phyloP scores from a whole-genome alignment of 2,113 vertebrate genomes.

The Lepisosteus osseus region DNA sequence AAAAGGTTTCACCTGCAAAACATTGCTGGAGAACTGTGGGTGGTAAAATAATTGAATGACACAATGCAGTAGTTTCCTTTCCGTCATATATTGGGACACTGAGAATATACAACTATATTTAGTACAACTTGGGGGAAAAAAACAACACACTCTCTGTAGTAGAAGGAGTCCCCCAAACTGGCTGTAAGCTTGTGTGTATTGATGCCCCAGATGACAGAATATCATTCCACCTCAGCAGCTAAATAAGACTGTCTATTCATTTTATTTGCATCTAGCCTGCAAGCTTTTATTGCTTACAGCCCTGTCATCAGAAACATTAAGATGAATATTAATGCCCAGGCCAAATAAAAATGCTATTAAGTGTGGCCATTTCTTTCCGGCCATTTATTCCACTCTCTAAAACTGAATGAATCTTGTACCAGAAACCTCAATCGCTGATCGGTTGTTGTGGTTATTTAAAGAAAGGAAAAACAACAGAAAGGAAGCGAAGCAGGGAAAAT shows the following conservation, averaged over 20 bases:
- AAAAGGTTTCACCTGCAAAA: too few species aligned
- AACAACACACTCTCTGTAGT: background rate
- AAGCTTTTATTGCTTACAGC: slow-evolving; percentile 86
- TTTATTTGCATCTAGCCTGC: slow-evolving; percentile 41
- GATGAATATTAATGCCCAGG: slow-evolving; percentile 96
- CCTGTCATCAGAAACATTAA: slow-evolving; percentile 99
- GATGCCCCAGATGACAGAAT: slow-evolving; percentile 52
- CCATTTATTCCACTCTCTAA: slow-evolving; percentile 87
- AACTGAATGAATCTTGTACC: slow-evolving; percentile 91
- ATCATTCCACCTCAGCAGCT: slow-evolving; percentile 73
- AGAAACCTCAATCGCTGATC: slow-evolving; percentile 59
- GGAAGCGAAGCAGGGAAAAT: slow-evolving; percentile 48
- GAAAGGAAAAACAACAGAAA: slow-evolving; percentile 76
- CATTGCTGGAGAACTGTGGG: too few species aligned
- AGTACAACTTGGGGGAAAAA: too few species aligned
- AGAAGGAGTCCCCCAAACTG: background rate
- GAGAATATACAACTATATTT: too few species aligned
- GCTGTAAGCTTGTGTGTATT: slow-evolving; percentile 49
- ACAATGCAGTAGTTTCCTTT: too few species aligned
- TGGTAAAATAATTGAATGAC: too few species aligned
- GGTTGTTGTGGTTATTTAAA: slow-evolving; percentile 78
- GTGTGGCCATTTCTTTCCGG: slow-evolving; percentile 91
- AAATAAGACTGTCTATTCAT: slow-evolving; percentile 67
- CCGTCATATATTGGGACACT: too few species aligned
- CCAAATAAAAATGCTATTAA: slow-evolving; percentile 96